These are phyloP conservation scores for Trissoscelio sp. DNA, from an alignment of 2,888 invertebrate species.

Conservation along the genomic window DNA sequence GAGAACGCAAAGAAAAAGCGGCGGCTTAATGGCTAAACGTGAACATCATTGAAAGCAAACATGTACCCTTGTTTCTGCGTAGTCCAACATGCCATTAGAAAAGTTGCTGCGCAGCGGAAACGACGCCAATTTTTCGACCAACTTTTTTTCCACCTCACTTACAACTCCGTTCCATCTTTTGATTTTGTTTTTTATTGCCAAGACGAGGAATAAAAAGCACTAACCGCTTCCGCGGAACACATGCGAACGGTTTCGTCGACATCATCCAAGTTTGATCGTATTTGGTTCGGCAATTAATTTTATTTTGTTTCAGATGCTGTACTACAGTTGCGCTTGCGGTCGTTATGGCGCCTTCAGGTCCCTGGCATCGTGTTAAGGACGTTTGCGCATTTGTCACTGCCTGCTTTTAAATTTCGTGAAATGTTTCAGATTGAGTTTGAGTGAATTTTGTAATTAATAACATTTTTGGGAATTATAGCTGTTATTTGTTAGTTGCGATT, in stretches of 20 bases:
- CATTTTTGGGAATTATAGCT: too few species aligned
- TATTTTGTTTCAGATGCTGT: too few species aligned
- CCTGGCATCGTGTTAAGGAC: too few species aligned
- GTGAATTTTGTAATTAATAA: too few species aligned
- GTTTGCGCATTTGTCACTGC: too few species aligned
- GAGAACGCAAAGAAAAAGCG: constrained; percentile 8
- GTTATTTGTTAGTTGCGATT: too few species aligned
- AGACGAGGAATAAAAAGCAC: constrained; percentile 4
- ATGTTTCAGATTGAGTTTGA: too few species aligned
- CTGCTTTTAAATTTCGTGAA: too few species aligned
- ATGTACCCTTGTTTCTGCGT: too few species aligned
- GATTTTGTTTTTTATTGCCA: neutral
- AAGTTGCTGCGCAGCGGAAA: constrained; percentile 39
- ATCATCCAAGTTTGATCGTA: neutral
- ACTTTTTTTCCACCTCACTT: constrained; percentile 26
- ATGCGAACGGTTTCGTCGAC: neutral
- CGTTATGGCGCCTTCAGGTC: too few species aligned
- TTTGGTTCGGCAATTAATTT: neutral
- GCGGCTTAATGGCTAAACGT: constrained; percentile 43
- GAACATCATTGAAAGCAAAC: constrained; percentile 49
- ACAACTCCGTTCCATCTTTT: neutral
- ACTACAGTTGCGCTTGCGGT: too few species aligned
- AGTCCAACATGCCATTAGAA: constrained; percentile 32
- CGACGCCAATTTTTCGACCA: constrained; percentile 38
- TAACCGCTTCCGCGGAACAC: neutral